phyloP scores from a whole-genome alignment of 2,888 invertebrate genomes.

The Pseudococcus viburni region DNA sequence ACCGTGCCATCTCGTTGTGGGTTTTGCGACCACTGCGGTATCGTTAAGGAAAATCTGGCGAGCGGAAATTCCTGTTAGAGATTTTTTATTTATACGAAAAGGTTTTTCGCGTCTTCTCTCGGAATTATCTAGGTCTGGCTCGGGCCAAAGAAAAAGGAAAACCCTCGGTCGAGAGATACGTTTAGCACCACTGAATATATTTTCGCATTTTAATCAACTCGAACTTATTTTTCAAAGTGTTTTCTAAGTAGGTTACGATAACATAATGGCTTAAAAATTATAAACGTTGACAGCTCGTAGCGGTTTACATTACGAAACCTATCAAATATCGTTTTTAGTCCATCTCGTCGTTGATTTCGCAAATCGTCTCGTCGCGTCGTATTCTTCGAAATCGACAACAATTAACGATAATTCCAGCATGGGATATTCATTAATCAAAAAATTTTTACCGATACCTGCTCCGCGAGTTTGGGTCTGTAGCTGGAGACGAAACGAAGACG shows the following conservation, averaged over 20 bases:
- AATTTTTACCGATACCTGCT: neutral
- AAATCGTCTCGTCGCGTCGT: neutral
- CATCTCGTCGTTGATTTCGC: neutral
- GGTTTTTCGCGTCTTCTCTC: neutral
- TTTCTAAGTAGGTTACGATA: conserved; percentile 32
- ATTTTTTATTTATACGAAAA: conserved; percentile 40
- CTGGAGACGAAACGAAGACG: neutral
- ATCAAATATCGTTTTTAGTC: conserved; percentile 10
- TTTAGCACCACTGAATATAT: conserved; percentile 27
- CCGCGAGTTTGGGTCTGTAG: neutral
- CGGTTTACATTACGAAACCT: neutral
- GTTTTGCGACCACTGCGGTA: conserved; percentile 38
- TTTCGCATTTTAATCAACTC: conserved; percentile 27
- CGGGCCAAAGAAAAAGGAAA: neutral
- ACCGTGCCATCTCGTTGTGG: conserved; percentile 1
- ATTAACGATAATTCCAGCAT: conserved; percentile 11
- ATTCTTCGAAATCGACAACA: neutral
- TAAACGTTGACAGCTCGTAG: neutral
- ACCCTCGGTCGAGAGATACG: neutral
- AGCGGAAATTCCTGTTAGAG: conserved; percentile 29
- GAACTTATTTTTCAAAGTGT: conserved; percentile 30
- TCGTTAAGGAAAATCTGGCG: conserved; percentile 38
- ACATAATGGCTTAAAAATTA: conserved; percentile 28
- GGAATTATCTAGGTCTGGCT: neutral
- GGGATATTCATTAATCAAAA: conserved; percentile 38